Evolutionary conservation across 37 sponge, comb jelly and placozoan species (phyloP), one percentile per base, ranked within the genome.

Genomic region (Hormiphora californensis): DNA sequence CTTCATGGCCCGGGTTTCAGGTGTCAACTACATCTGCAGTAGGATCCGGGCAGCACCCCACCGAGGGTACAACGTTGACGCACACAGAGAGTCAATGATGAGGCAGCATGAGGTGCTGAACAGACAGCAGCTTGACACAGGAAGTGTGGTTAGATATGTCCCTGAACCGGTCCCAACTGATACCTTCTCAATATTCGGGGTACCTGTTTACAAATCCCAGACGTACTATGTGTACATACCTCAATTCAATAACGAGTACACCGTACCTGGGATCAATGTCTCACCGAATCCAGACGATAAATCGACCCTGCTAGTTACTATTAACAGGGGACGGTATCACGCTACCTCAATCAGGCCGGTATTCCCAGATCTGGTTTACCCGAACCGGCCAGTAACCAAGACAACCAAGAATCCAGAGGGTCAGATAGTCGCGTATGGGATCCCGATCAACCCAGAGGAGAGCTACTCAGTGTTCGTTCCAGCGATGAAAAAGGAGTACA

Each of bases 181-280:
- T 5, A 57, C 61, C 23, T 57, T 57, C 61, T 57, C 61, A 23
- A 57, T 57, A 57, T 57, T 57, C 61, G 61, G 61, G 9, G 61
- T 57, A 4, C 61, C 61, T 28, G 61, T 57, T 15, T 57, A 28
- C 61, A 57, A 57, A 12, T 57, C 61, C 23, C 61, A 57, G 61
- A 57, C 30, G n/a, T 57, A 57, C 61, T 57, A 57, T 15, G 61
- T 57, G n/a, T 57, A 57, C 61, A 57, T 57, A 5, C 61, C 61
- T 5, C 30, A 57, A 30, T 57, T 57, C 27, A 57, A 15, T 4
- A 57, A 57, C n/a, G 61, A 57, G 61, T 57, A 57, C n/a, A 57
- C 61, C 4, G 61, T 57, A 4, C 61, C 61, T 4, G 61, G 61
- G 61, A 19, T 57, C n/a, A 30, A 57, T 30, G 4, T 57, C 30